Evolutionary conservation across 2,113 vertebrate species (phyloP).

Genomic region (Hippocampus mohnikei): DNA sequence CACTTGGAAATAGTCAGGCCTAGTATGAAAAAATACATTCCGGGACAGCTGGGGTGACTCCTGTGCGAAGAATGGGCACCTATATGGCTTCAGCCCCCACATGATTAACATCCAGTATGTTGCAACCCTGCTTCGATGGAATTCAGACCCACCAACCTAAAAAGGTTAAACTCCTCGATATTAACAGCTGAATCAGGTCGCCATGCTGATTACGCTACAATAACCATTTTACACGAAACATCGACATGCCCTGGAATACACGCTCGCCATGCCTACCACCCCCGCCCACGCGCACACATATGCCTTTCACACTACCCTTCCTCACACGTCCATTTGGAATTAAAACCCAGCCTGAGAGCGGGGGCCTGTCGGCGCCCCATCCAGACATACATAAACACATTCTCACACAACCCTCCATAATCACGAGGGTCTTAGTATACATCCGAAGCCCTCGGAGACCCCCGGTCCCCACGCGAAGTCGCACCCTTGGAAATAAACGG

Average conservation of each 20-base stretch:
- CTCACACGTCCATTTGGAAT: constrained; percentile 64
- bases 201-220: constrained; percentile 66
- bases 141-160: constrained; percentile 29
- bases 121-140: constrained; percentile 6
- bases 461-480: constrained; percentile 9
- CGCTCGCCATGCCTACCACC: constrained; percentile 26
- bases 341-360: constrained; percentile 49
- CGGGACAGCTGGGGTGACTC: not conserved
- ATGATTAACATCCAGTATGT: not conserved
- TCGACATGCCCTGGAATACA: constrained; percentile 24
- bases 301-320: constrained; percentile 21
- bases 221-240: constrained; percentile 63
- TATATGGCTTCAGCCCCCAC: not conserved
- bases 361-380: constrained; percentile 54
- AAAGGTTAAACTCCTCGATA: constrained; percentile 70
- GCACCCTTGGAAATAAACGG: constrained; percentile 51
- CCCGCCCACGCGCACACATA: constrained; percentile 26
- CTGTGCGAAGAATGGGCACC: not conserved
- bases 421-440: constrained; percentile 67
- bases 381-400: constrained; percentile 67
- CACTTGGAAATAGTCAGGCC: not conserved
- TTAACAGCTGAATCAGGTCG: constrained; percentile 61
- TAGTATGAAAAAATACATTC: not conserved
- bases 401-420: constrained; percentile 55
- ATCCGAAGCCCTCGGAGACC: constrained; percentile 47